A percentile compares a stretch with the other conserved stretches of the same genome.
phyloP scores from a whole-genome alignment of 1,140 invertebrate genomes.

The Eulimnadia texana region DNA sequence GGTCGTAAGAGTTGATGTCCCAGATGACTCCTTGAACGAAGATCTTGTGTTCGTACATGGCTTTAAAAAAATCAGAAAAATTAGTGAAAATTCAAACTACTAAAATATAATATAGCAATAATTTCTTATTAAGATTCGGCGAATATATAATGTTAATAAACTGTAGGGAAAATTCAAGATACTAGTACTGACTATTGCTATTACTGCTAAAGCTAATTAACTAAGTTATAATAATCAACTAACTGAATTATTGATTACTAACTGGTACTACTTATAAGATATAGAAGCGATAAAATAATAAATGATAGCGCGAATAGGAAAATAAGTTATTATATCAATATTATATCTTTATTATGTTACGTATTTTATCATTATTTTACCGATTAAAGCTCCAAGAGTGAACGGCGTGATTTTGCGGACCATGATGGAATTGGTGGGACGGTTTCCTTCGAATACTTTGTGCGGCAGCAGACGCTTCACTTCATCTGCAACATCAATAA shows the following conservation, averaged over 20 bases:
- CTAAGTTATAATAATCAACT: too few relatives aligned
- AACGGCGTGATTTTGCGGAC: constrained; percentile 86
- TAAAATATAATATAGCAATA: neutral
- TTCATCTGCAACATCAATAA: constrained; percentile 33
- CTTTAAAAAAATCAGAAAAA: constrained; percentile 38
- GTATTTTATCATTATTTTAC: constrained; percentile 32
- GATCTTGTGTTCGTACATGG: constrained; percentile 97
- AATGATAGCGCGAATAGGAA: too few relatives aligned
- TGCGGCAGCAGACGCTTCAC: constrained; percentile 75
- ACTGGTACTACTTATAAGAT: too few relatives aligned
- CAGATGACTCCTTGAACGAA: constrained; percentile 96
- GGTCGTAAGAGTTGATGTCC: constrained; percentile 99
- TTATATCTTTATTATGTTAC: neutral
- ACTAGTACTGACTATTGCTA: too few relatives aligned
- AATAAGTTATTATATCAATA: neutral
- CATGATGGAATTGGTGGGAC: constrained; percentile 95
- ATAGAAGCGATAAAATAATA: too few relatives aligned
- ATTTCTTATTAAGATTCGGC: too few relatives aligned
- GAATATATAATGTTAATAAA: too few relatives aligned
- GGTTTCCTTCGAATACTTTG: constrained; percentile 93
- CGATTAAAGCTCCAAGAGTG: constrained; percentile 87
- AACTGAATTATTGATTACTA: too few relatives aligned
- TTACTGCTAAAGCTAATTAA: too few relatives aligned
- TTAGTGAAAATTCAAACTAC: too few relatives aligned
- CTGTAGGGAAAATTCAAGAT: too few relatives aligned